Evolutionary conservation across 1,140 invertebrate genomes (phyloP), one percentile per base, ranked within the genome.

Genomic region (Plectus sambesii): DNA sequence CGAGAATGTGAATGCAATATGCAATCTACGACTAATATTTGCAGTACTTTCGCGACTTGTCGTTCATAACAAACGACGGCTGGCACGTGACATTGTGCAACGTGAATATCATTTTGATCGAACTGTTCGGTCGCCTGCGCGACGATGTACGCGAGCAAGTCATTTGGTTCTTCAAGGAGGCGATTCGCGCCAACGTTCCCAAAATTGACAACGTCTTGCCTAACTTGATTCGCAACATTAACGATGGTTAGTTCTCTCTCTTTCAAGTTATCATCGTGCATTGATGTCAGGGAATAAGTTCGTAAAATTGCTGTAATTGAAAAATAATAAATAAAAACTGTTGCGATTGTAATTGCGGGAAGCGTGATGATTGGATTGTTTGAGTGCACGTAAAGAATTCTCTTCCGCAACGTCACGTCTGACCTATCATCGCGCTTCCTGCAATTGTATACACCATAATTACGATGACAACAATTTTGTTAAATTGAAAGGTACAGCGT

Each of bases 101-200:
- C 20, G 26, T 55, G 17, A 58, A 48, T 15, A 41, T 58, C 17
- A 26, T 53, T 33, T 56, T 53, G 19, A 23, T 55, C 9, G 53
- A 55, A 23, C 17, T 8, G 6, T 55, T 55, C 24, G 36, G 19
- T 2, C 29, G 43, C 17, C 42, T 55, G 15, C 55, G 57, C 19
- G 8, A n/a, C n/a, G 8, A 22, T 4, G 36, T 29, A 6, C 33
- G 44, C 6, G 43, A 37, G 9, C 53, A 55, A 51, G 29, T 57
- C 39, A 8, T 55, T 5, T 47, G 39, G 19, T 55, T 55, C 33
- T 51, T 55, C 23, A 30, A 23, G 3, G 54, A 55, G 15, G 29
- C 53, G 19, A 52, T 55, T n/a, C 24, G 36, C 12, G 29, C 29
- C 8, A 51, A 56, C 20, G 43, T 53, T 9, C 49, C 53, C 5